phyloP scores from a whole-genome alignment of 2,888 invertebrate species.

The Andrena flavipes region DNA sequence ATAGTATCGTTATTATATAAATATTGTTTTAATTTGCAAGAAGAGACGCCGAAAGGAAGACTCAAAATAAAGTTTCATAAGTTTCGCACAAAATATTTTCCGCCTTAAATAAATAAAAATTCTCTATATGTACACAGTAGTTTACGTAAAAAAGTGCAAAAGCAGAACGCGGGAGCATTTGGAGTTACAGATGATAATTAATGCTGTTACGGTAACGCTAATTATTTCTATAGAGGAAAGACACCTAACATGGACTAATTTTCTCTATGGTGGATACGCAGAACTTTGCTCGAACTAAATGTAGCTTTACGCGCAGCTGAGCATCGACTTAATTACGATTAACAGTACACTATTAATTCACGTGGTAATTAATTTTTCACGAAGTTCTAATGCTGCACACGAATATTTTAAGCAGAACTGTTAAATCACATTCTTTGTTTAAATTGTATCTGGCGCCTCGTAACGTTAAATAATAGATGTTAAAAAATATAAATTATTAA shows the following conservation, averaged over 20 bases:
- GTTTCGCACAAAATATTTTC: too few species aligned
- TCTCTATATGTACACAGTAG: neutral
- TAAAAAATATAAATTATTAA: too few species aligned
- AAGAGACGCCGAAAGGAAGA: too few species aligned
- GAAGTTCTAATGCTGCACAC: neutral
- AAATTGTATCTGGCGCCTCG: neutral
- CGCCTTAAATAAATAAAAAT: neutral
- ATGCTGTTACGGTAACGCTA: constrained; percentile 31
- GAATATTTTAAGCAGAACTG: neutral
- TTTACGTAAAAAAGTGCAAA: neutral
- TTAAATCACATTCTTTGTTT: neutral
- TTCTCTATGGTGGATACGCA: constrained; percentile 17
- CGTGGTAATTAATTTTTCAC: constrained; percentile 15
- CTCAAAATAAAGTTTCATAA: too few species aligned
- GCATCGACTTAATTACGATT: constrained; percentile 28
- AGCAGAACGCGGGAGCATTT: neutral
- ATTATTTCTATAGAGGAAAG: constrained; percentile 22
- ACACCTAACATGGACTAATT: constrained; percentile 7
- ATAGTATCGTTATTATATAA: too few species aligned
- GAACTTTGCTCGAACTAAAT: constrained; percentile 38
- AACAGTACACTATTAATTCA: constrained; percentile 30
- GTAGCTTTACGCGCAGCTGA: constrained; percentile 28
- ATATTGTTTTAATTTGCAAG: too few species aligned
- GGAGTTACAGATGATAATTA: constrained; percentile 17
- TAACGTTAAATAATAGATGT: too few species aligned